A percentile compares a stretch with the other conserved stretches of the same genome.
Evolutionary conservation across 2,797 vertebrate genomes (phyloP).

Genomic region (Balearica regulorum): DNA sequence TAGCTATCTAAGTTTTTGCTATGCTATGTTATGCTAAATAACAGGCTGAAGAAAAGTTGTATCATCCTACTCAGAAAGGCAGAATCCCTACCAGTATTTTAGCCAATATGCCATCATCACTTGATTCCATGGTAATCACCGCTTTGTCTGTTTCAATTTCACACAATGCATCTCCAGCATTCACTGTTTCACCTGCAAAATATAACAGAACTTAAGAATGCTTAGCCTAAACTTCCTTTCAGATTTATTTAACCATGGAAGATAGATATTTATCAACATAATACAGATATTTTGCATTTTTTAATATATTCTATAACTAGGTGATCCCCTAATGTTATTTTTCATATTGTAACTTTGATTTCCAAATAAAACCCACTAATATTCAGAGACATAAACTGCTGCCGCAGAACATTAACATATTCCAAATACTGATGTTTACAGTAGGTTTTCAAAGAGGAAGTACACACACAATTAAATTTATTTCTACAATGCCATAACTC

Average conservation of each 20-base stretch:
- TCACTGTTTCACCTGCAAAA: constrained; percentile 88
- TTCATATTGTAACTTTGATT: background rate
- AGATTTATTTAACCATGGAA: background rate
- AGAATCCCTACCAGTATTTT: constrained; percentile 90
- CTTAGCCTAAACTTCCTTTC: background rate
- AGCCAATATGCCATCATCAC: constrained; percentile 91
- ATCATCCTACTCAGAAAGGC: background rate
- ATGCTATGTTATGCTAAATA: background rate
- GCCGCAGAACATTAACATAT: background rate
- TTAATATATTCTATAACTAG: background rate
- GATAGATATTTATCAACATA: background rate
- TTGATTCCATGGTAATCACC: constrained; percentile 94
- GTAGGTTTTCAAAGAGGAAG: background rate
- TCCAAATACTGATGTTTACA: background rate
- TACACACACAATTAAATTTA: background rate
- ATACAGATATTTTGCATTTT: background rate
- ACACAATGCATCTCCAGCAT: constrained; percentile 88
- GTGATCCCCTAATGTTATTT: background rate
- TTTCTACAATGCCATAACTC: background rate
- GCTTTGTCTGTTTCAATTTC: constrained; percentile 99
- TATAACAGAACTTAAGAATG: background rate
- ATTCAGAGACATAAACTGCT: background rate
- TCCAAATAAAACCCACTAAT: background rate
- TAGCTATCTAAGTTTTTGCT: background rate
- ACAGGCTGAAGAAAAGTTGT: background rate